These are phyloP conservation scores for Thamnophis sirtalis DNA, from an alignment of 2,113 vertebrate genomes.

Conservation along the genomic window DNA sequence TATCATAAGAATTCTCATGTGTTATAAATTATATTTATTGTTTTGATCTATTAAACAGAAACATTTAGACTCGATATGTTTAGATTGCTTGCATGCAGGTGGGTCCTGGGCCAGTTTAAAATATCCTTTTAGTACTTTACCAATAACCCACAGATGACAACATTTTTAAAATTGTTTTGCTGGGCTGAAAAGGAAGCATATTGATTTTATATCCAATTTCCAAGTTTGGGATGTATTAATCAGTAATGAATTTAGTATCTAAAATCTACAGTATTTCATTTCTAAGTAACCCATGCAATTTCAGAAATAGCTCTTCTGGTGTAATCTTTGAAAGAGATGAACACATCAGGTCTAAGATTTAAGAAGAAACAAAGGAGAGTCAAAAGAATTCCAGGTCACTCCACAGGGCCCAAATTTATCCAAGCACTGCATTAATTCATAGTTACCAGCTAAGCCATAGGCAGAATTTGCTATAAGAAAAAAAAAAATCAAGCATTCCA, in stretches of 20 bases:
- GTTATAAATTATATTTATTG: not conserved
- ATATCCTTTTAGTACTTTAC: slow-evolving; percentile 25
- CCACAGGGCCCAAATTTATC: not conserved
- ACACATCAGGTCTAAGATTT: not conserved
- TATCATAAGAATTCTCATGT: accelerated
- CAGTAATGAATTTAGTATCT: not conserved
- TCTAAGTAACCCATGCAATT: not conserved
- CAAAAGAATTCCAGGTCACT: slow-evolving; percentile 1
- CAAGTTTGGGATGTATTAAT: not conserved
- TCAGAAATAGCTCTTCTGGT: not conserved
- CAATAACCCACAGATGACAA: slow-evolving; percentile 36
- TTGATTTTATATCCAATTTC: not conserved
- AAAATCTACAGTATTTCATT: not conserved
- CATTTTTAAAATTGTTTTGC: slow-evolving; percentile 44
- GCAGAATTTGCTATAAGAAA: not conserved
- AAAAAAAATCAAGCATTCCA: not conserved
- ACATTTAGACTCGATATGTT: not conserved
- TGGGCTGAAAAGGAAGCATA: slow-evolving; percentile 30
- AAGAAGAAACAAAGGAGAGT: not conserved
- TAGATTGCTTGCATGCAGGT: slow-evolving; percentile 14
- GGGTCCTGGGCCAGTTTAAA: slow-evolving; percentile 32
- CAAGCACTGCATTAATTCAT: not conserved
- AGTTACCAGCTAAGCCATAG: not conserved
- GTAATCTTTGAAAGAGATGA: not conserved
- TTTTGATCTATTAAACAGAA: not conserved